phyloP scores from a whole-genome alignment of 2,888 invertebrate species.

The Saturnia japonica region DNA sequence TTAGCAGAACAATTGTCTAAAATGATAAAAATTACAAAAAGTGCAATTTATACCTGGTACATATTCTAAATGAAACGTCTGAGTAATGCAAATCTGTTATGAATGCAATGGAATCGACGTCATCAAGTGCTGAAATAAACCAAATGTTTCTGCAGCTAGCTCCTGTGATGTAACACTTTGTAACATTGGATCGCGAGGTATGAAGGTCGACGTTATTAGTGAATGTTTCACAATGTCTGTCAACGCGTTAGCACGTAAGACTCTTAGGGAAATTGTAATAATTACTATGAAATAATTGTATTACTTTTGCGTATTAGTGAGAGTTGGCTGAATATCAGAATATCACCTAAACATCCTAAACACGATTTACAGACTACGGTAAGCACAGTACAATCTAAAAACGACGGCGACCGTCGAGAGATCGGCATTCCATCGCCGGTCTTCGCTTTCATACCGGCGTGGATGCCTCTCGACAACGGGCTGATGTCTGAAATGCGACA shows the following conservation, averaged over 20 bases:
- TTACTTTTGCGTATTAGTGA: neutral
- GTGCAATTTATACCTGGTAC: no score
- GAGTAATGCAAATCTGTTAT: neutral
- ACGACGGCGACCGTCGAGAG: no score
- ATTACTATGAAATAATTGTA: neutral
- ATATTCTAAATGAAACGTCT: neutral
- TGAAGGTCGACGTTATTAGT: constrained; percentile 13
- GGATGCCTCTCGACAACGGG: no score
- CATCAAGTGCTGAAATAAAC: constrained; percentile 5
- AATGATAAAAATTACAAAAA: no score
- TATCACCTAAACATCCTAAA: no score
- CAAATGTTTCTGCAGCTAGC: constrained; percentile 16
- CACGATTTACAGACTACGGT: no score
- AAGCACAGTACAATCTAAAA: no score
- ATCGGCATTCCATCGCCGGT: no score
- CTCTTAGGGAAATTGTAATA: neutral
- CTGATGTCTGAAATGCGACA: no score
- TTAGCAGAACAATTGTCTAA: no score
- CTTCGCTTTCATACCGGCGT: no score
- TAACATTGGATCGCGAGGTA: constrained; percentile 12
- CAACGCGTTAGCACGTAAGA: neutral
- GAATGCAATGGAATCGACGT: constrained; percentile 8
- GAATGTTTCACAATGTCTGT: constrained; percentile 5
- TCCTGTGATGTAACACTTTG: constrained; percentile 26
- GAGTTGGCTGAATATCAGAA: neutral